A percentile compares a stretch with the other conserved stretches of the same genome.
Conservation (phyloP, 2,113 vertebrate genomes). For the Rhodinocichla rosea region DNA sequence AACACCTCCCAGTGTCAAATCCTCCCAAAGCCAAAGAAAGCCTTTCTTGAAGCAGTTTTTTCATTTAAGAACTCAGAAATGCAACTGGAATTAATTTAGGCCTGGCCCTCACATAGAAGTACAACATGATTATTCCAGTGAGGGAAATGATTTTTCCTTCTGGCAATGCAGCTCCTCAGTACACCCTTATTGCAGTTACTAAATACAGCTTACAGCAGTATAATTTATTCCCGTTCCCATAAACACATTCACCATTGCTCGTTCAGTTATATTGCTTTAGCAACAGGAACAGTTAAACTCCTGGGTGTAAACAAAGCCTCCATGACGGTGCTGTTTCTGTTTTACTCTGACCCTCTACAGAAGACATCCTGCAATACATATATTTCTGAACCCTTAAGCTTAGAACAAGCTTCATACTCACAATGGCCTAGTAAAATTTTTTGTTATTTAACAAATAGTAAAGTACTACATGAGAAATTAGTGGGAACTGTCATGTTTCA, state of each 20-base stretch:
- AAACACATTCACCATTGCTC: not conserved
- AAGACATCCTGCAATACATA: not conserved
- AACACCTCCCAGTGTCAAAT: not conserved
- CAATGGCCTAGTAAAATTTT: not conserved
- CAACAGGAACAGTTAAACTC: not conserved
- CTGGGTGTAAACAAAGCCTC: not conserved
- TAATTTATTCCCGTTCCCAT: conserved; percentile 7
- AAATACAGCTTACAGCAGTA: not conserved
- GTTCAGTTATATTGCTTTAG: not conserved
- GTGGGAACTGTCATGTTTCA: not conserved
- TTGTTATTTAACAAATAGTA: not conserved
- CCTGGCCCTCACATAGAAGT: not conserved
- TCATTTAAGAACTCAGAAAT: not conserved
- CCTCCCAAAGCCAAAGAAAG: not conserved
- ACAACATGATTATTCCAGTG: not conserved
- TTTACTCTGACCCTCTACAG: not conserved
- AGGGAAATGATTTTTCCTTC: not conserved
- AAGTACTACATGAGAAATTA: not conserved
- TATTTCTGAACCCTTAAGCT: not conserved
- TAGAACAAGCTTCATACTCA: not conserved
- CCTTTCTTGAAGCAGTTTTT: not conserved
- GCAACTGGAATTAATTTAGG: conserved; percentile 30
- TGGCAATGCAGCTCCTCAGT: not conserved
- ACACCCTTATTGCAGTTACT: not conserved
- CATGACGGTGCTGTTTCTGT: not conserved